Conservation (phyloP, 1,140 invertebrate species). For the Gryon sp. region DNA sequence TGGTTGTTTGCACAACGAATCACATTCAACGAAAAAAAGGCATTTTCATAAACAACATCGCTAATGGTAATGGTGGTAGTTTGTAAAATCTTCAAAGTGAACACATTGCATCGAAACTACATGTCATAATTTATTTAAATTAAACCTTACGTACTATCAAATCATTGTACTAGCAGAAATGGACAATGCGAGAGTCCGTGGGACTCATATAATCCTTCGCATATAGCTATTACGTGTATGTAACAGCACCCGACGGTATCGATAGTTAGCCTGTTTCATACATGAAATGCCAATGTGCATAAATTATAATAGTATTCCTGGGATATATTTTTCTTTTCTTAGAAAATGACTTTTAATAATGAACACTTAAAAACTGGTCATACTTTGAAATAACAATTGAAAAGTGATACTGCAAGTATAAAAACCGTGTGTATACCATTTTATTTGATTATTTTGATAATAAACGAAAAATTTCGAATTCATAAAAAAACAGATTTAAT, state of each 20-base stretch:
- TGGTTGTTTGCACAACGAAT: slow-evolving; percentile 18
- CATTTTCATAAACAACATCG: not conserved
- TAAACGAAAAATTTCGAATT: too few relatives aligned
- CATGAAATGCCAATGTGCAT: slow-evolving; percentile 28
- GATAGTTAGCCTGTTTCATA: slow-evolving; percentile 41
- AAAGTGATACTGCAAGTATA: too few relatives aligned
- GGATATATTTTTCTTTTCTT: not conserved
- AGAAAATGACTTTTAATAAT: not conserved
- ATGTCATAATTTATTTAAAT: slow-evolving; percentile 34
- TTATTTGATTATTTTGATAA: too few relatives aligned
- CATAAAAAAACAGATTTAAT: too few relatives aligned
- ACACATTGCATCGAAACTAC: slow-evolving; percentile 25
- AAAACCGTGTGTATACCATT: too few relatives aligned
- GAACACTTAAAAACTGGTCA: too few relatives aligned
- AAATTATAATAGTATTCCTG: slow-evolving; percentile 21
- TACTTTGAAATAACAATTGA: too few relatives aligned
- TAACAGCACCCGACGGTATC: slow-evolving; percentile 47
- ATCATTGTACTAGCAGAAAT: slow-evolving; percentile 36
- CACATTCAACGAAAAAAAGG: slow-evolving; percentile 19
- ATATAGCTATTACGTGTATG: slow-evolving; percentile 37
- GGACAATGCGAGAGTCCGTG: slow-evolving; percentile 22
- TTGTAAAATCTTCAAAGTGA: slow-evolving; percentile 13
- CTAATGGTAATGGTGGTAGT: not conserved
- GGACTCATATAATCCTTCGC: slow-evolving; percentile 40
- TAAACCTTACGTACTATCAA: slow-evolving; percentile 37